phyloP scores from a whole-genome alignment of 2,113 vertebrate genomes.

The Melospiza melodia region DNA sequence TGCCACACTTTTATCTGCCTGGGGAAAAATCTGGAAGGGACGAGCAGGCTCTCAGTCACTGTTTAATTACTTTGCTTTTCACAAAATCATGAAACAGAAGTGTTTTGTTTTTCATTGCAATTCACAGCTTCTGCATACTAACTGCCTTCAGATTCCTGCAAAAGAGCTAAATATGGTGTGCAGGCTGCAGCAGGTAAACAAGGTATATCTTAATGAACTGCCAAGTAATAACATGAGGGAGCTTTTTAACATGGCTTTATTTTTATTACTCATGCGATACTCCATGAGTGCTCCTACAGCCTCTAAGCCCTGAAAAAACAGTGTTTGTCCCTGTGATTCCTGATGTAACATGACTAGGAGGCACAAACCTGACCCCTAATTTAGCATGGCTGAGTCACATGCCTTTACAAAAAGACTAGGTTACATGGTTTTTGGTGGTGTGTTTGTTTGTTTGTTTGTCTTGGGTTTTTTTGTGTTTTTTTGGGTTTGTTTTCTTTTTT shows the following conservation, averaged over 20 bases:
- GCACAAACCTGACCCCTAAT: background rate
- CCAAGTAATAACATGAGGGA: slow-evolving; percentile 3
- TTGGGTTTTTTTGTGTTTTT: background rate
- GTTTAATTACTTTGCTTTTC: slow-evolving; percentile 17
- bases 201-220: slow-evolving; percentile 18
- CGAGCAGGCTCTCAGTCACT: slow-evolving; percentile 1
- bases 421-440: background rate
- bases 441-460: background rate
- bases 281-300: background rate
- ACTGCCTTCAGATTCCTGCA: slow-evolving; percentile 35
- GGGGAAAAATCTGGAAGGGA: background rate
- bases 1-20: background rate
- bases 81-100: slow-evolving; percentile 33
- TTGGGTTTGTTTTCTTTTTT: too few relatives aligned
- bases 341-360: background rate
- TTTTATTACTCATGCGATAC: background rate
- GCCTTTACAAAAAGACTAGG: background rate
- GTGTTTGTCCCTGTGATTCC: background rate
- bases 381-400: background rate
- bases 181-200: slow-evolving; percentile 41
- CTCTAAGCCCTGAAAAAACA: background rate
- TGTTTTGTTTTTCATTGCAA: slow-evolving; percentile 45
- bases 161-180: slow-evolving; percentile 25
- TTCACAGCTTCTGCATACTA: slow-evolving; percentile 48
- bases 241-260: slow-evolving; percentile 4